Evolutionary conservation across 2,888 invertebrate genomes (phyloP), one percentile per base, ranked within the genome.

Genomic region (Caenorhabditis sulstoni): DNA sequence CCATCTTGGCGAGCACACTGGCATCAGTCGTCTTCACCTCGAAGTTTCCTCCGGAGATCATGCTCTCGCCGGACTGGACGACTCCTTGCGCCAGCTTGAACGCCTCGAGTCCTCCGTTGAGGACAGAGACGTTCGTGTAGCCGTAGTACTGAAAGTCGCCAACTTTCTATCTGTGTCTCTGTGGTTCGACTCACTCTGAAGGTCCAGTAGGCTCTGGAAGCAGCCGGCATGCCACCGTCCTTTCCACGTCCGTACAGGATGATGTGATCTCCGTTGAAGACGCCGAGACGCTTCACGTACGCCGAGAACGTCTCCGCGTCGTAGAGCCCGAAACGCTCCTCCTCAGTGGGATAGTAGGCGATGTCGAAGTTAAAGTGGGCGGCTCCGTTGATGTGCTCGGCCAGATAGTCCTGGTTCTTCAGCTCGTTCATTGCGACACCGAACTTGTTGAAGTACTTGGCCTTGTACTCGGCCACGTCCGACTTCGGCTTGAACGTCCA

Each of bases 21-120:
- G 39, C 55, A 22, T 79, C 74, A n/a, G 59, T 57, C 3, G 59
- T 50, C 18, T 68, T 79, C 49, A 49, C 20, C 49, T 79, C 79
- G 29, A 64, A 79, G 67, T 79, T 79, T 39, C 79, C 79, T 20
- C 49, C 37, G 0, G 66, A 70, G 37, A 79, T 68, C 78, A 79
- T 73, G 57, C 62, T 67, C 39, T 74, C 79, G 5, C 79, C 79
- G 12, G 50, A 44, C 41, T 74, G 68, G 23, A 79, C 79, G 37
- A 74, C 79, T 49, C 79, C 79, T 35, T 71, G 74, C 2, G 62
- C 65, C 1, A 74, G 49, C 45, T 79, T 79, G 65, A 74, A 85
- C 5, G 83, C 82, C n/a, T 84, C 86, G 18, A 87, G 66, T 20
- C 86, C 87, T 12, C 87, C 86, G 41, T 87, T 83, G 53, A 86